Percentiles rank a stretch among this genome's conserved stretches.
These are phyloP conservation scores for Crematogaster levior DNA, from an alignment of 2,888 invertebrate species.

Conservation along the genomic window DNA sequence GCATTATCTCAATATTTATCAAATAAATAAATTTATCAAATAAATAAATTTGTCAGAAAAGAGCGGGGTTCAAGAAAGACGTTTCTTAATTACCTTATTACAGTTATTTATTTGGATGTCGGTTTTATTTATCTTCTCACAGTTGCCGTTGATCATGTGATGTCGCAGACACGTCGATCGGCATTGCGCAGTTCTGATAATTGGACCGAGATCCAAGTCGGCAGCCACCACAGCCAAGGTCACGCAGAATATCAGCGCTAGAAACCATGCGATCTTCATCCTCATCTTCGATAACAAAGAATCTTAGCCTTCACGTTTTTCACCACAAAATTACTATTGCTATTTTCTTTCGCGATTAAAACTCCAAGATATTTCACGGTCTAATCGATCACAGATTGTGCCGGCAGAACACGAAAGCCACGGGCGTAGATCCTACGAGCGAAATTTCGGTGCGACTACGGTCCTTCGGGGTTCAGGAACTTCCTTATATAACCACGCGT, in stretches of 20 bases:
- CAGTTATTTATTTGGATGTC: constrained; percentile 74
- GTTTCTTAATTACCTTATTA: constrained; percentile 74
- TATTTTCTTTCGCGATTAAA: constrained; percentile 4
- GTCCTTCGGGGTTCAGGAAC: constrained; percentile 80
- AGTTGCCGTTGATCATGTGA: constrained; percentile 80
- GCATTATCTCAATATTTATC: too few species aligned
- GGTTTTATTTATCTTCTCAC: constrained; percentile 64
- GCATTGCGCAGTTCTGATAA: constrained; percentile 82
- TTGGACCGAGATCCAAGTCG: constrained; percentile 82
- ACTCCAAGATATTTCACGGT: neutral
- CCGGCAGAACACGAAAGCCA: neutral
- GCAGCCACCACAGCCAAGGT: constrained; percentile 63
- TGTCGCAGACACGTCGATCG: constrained; percentile 82
- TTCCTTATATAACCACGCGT: constrained; percentile 82
- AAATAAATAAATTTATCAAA: too few species aligned
- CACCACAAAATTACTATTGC: neutral
- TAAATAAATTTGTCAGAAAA: neutral
- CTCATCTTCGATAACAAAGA: constrained; percentile 3
- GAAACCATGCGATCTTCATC: constrained; percentile 71
- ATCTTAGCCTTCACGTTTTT: constrained; percentile 5
- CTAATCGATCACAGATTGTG: constrained; percentile 27
- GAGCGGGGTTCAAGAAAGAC: too few species aligned
- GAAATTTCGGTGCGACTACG: constrained; percentile 81
- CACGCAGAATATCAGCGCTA: constrained; percentile 73
- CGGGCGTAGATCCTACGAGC: constrained; percentile 40